Evolutionary conservation across 2,113 vertebrate genomes (phyloP).

Genomic region (Gasterosteus nipponicus): DNA sequence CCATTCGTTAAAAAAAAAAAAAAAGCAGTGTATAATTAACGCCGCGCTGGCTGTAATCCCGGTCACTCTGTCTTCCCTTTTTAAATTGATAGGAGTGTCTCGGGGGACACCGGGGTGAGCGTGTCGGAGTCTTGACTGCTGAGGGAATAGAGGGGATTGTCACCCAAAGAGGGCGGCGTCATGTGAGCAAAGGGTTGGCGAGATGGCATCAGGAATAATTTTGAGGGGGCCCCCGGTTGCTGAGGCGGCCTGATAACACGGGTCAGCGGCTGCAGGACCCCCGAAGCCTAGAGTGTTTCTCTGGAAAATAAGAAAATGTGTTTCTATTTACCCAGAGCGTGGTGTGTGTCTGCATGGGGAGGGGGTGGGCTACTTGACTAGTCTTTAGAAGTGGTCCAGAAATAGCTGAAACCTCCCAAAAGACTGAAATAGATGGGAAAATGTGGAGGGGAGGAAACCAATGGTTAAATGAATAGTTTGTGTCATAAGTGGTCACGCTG

Average conservation of each 20-base stretch:
- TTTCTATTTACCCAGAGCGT: slow-evolving; percentile 55
- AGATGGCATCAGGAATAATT: slow-evolving; percentile 71
- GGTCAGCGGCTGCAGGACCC: slow-evolving; percentile 64
- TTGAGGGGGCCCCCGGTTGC: slow-evolving; percentile 56
- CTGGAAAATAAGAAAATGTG: slow-evolving; percentile 65
- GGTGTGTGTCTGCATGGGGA: slow-evolving; percentile 8
- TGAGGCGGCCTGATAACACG: slow-evolving; percentile 74
- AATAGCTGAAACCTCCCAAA: slow-evolving; percentile 61
- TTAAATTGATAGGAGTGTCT: slow-evolving; percentile 57
- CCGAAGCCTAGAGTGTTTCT: slow-evolving; percentile 59
- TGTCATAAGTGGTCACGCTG: slow-evolving; percentile 48
- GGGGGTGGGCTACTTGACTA: slow-evolving; percentile 27
- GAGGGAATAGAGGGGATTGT: slow-evolving; percentile 49
- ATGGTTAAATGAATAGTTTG: slow-evolving; percentile 72
- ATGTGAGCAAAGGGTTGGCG: slow-evolving; percentile 36
- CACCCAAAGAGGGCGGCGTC: slow-evolving; percentile 45
- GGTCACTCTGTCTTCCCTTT: slow-evolving; percentile 50
- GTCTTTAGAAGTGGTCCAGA: slow-evolving; percentile 58
- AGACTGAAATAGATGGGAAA: slow-evolving; percentile 61
- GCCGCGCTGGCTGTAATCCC: slow-evolving; percentile 63
- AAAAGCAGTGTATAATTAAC: slow-evolving; percentile 65
- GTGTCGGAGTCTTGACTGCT: slow-evolving; percentile 56
- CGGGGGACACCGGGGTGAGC: slow-evolving; percentile 49
- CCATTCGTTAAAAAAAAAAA: slow-evolving; percentile 62
- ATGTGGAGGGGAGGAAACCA: slow-evolving; percentile 59